These are phyloP conservation scores for Carassius gibelio DNA, from an alignment of 2,113 vertebrate species.

Conservation along the genomic window DNA sequence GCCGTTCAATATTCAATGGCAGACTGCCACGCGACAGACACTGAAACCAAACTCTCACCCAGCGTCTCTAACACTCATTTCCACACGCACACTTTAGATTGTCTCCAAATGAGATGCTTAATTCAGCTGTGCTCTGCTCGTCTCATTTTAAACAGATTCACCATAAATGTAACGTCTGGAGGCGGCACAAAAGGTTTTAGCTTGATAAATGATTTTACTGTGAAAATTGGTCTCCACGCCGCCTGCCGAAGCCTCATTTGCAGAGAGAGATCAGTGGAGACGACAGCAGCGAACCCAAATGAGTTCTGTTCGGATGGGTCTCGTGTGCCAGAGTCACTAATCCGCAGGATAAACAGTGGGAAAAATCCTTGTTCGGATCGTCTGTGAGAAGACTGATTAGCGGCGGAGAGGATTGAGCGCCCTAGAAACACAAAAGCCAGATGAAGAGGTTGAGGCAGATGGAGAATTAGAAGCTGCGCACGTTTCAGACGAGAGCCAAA, in stretches of 20 bases:
- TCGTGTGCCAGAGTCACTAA: slow-evolving; percentile 35
- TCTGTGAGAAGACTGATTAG: slow-evolving; percentile 54
- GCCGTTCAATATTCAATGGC: slow-evolving; percentile 7
- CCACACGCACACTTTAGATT: background rate
- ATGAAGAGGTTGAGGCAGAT: slow-evolving; percentile 24
- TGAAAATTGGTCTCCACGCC: background rate
- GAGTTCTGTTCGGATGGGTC: background rate
- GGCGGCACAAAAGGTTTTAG: background rate
- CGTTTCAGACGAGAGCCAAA: background rate
- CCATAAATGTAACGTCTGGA: background rate
- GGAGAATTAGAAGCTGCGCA: slow-evolving; percentile 43
- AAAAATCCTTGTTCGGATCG: slow-evolving; percentile 29
- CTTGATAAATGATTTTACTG: background rate
- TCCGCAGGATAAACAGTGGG: slow-evolving; percentile 55
- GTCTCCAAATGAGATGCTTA: background rate
- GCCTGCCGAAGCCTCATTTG: background rate
- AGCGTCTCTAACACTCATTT: background rate
- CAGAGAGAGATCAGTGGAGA: background rate
- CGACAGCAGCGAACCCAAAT: background rate
- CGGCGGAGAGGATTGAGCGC: slow-evolving; percentile 46
- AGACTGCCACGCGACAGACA: slow-evolving; percentile 10
- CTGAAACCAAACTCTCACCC: background rate
- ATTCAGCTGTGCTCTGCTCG: background rate
- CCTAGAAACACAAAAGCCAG: slow-evolving; percentile 49
- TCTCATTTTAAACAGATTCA: slow-evolving; percentile 14